Conservation (phyloP, 2,113 vertebrate species). For the Osmerus eperlanus region DNA sequence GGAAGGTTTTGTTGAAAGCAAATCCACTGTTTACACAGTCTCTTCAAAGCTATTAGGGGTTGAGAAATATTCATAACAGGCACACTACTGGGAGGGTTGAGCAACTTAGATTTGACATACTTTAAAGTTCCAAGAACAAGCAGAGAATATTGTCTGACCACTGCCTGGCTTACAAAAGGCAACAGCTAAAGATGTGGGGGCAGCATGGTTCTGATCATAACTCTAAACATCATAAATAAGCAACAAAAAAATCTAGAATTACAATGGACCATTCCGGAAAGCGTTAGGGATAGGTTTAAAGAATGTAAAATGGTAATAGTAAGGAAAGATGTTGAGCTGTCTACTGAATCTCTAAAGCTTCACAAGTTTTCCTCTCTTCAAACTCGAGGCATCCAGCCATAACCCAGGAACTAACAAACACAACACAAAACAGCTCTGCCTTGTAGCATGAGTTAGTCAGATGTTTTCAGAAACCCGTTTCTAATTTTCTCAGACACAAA, state of each 20-base stretch:
- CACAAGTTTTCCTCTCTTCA: slow-evolving; percentile 5
- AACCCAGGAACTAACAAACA: slow-evolving; percentile 26
- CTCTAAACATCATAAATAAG: slow-evolving; percentile 1
- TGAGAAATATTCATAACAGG: slow-evolving; percentile 43
- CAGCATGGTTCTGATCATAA: slow-evolving; percentile 5
- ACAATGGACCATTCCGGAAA: background rate
- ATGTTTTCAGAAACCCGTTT: slow-evolving; percentile 31
- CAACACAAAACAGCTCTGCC: slow-evolving; percentile 14
- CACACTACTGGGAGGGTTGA: slow-evolving; percentile 31
- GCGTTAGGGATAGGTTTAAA: too few relatives aligned
- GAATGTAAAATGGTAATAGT: background rate
- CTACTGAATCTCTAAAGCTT: slow-evolving; percentile 8
- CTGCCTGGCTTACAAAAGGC: slow-evolving; percentile 40
- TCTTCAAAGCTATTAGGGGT: slow-evolving; percentile 55
- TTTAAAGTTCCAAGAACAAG: slow-evolving; percentile 33
- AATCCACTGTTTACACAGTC: slow-evolving; percentile 58
- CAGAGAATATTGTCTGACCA: slow-evolving; percentile 36
- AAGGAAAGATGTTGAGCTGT: too few relatives aligned
- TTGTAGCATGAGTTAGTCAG: slow-evolving; percentile 26
- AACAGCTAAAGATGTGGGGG: background rate
- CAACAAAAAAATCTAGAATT: background rate
- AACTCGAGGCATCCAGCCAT: background rate
- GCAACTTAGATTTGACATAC: slow-evolving; percentile 23
- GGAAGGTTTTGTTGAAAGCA: slow-evolving; percentile 57
- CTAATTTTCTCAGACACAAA: slow-evolving; percentile 44